phyloP scores from a whole-genome alignment of 1,140 invertebrate genomes.

The Ips nitidus region DNA sequence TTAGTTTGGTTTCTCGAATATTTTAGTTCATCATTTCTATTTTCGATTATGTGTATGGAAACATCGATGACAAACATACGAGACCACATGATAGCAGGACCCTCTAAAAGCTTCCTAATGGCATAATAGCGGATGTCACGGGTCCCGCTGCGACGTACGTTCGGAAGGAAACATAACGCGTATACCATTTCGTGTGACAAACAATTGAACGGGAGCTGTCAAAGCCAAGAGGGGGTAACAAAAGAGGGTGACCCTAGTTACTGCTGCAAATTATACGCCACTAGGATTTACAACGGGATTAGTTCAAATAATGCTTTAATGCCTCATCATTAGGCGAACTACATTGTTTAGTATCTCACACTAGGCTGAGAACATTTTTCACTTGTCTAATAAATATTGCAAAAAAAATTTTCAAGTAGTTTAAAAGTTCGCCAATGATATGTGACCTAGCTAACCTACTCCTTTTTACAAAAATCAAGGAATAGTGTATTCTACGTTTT shows the following conservation, averaged over 20 bases:
- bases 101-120: constrained; percentile 33
- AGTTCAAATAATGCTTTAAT: constrained; percentile 22
- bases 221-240: constrained; percentile 38
- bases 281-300: constrained; percentile 36
- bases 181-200: constrained; percentile 38
- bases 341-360: too few relatives aligned
- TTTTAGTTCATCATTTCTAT: too few relatives aligned
- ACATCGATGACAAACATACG: constrained; percentile 21
- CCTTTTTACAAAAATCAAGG: too few relatives aligned
- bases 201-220: constrained; percentile 39
- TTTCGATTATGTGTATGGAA: too few relatives aligned
- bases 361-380: too few relatives aligned
- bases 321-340: constrained; percentile 17
- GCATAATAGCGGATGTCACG: constrained; percentile 35
- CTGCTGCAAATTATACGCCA: constrained; percentile 41
- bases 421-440: too few relatives aligned
- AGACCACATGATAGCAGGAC: constrained; percentile 26
- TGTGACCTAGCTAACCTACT: too few relatives aligned
- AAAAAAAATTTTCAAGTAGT: too few relatives aligned
- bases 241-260: constrained; percentile 38
- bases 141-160: constrained; percentile 35
- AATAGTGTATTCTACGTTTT: too few relatives aligned
- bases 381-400: too few relatives aligned
- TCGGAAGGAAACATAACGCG: constrained; percentile 36
- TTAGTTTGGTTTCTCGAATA: too few relatives aligned